These are phyloP conservation scores for Aldrovandia affinis DNA, from an alignment of 2,797 vertebrate species.

Conservation along the genomic window DNA sequence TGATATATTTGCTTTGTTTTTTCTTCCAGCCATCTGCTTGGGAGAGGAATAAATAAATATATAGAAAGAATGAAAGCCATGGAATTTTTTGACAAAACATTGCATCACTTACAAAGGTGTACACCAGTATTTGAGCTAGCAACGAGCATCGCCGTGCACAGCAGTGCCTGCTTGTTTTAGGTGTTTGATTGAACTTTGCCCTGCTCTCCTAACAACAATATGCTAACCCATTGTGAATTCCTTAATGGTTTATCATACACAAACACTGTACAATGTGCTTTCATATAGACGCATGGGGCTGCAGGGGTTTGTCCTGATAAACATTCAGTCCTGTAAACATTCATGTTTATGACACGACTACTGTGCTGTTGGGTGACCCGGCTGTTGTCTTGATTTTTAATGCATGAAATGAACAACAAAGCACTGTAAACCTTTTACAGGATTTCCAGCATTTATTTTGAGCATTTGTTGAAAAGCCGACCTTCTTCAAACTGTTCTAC, in stretches of 20 bases:
- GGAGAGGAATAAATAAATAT: slow-evolving; percentile 54
- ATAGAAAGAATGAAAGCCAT: slow-evolving; percentile 44
- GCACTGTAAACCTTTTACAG: not conserved
- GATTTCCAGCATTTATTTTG: not conserved
- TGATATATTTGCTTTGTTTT: not conserved
- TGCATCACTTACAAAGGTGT: slow-evolving; percentile 31
- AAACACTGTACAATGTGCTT: not conserved
- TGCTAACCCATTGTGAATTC: not conserved
- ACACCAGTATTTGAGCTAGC: too few relatives aligned
- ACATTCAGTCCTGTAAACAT: not conserved
- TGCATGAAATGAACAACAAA: not conserved
- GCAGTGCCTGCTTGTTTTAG: not conserved
- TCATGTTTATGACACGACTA: not conserved
- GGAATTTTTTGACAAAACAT: slow-evolving; percentile 55
- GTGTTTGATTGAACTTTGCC: not conserved
- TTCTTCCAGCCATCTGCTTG: slow-evolving; percentile 71
- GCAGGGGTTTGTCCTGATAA: not conserved
- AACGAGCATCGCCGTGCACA: too few relatives aligned
- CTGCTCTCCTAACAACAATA: not conserved
- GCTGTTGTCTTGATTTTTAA: not conserved
- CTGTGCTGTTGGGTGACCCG: not conserved
- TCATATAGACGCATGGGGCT: not conserved
- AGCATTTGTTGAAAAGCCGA: not conserved
- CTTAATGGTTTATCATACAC: not conserved
- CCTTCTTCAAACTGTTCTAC: not conserved